Percentiles rank a stretch among this genome's conserved stretches.
phyloP scores from a whole-genome alignment of 2,797 vertebrate genomes.

The Falco novaeseelandiae region DNA sequence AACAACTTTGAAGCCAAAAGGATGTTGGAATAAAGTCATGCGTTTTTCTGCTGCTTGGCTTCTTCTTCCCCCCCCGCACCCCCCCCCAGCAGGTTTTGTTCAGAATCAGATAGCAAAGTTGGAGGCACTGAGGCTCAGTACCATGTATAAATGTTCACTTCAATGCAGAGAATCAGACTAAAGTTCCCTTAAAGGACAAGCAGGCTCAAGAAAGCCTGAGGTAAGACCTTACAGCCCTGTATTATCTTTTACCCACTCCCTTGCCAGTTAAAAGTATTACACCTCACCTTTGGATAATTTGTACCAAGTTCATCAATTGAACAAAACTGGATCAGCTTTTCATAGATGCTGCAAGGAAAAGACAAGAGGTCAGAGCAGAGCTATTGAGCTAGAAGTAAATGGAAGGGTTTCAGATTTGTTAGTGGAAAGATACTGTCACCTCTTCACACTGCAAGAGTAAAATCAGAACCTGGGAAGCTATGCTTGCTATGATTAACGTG shows the following conservation, averaged over 20 bases:
- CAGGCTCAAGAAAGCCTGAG: not conserved
- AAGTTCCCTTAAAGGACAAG: not conserved
- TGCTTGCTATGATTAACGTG: not conserved
- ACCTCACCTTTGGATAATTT: conserved; percentile 92
- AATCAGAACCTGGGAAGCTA: not conserved
- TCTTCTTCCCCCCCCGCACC: not conserved
- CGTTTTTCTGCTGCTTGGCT: conserved; percentile 2
- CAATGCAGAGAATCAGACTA: not conserved
- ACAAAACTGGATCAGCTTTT: conserved; percentile 98
- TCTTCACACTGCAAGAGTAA: not conserved
- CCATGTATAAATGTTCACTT: not conserved
- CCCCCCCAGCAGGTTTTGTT: not conserved
- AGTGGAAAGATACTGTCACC: not conserved
- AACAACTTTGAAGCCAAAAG: not conserved
- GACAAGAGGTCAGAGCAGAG: not conserved
- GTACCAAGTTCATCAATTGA: conserved; percentile 96
- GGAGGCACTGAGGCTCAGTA: not conserved
- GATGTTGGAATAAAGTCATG: not conserved
- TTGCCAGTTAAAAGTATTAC: not conserved
- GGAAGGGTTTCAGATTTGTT: not conserved
- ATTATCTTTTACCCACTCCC: not conserved
- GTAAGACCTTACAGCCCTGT: not conserved
- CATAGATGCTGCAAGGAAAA: conserved; percentile 88
- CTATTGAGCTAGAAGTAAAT: not conserved
- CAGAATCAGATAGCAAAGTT: not conserved